A percentile compares a stretch with the other conserved stretches of the same genome.
Evolutionary conservation across 1,140 invertebrate genomes (phyloP).

Genomic region (Hylyphantes graminicola): DNA sequence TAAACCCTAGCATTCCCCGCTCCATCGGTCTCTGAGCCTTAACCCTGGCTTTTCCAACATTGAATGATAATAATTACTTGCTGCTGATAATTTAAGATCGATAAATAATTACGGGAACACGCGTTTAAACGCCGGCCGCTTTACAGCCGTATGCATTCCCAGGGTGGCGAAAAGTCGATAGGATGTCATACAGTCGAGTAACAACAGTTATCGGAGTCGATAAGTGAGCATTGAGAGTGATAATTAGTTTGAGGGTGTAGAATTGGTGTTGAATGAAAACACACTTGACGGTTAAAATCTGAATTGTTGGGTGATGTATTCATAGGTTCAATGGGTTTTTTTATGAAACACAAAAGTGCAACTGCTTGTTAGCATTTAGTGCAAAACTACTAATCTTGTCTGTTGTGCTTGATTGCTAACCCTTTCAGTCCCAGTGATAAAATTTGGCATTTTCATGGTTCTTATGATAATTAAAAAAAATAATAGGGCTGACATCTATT

Average conservation of each 20-base stretch:
- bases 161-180: slow-evolving; percentile 28
- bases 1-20: slow-evolving; percentile 13
- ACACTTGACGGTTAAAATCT: too few species aligned
- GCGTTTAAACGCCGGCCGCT: background rate
- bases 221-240: slow-evolving; percentile 14
- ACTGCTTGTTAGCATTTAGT: too few species aligned
- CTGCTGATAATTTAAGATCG: slow-evolving; percentile 40
- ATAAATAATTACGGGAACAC: slow-evolving; percentile 46
- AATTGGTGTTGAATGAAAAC: too few species aligned
- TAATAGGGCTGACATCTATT: too few species aligned
- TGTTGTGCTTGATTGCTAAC: too few species aligned
- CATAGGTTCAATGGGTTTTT: too few species aligned
- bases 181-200: background rate
- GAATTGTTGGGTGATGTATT: too few species aligned
- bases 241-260: background rate
- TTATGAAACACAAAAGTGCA: too few species aligned
- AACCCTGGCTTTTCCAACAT: slow-evolving; percentile 28
- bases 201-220: slow-evolving; percentile 14
- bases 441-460: too few species aligned
- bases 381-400: too few species aligned
- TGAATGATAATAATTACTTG: slow-evolving; percentile 49
- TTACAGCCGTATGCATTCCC: slow-evolving; percentile 19
- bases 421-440: too few species aligned
- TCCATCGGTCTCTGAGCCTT: slow-evolving; percentile 14
- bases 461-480: too few species aligned